A percentile compares a stretch with the other conserved stretches of the same genome.
phyloP scores from a whole-genome alignment of 2,113 vertebrate genomes.

The Perca fluviatilis region DNA sequence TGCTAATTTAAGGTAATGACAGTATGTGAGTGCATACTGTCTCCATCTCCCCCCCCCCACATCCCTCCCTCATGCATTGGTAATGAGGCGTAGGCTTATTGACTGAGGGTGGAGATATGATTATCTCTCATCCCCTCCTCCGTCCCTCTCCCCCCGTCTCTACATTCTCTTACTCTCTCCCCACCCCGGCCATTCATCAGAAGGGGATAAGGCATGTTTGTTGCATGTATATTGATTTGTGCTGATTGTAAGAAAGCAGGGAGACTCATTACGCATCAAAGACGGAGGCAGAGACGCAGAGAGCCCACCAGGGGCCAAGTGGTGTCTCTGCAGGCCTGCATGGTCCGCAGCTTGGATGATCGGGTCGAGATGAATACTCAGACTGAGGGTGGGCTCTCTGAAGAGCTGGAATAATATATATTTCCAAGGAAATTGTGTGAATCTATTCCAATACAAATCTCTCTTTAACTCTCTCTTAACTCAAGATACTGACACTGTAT shows the following conservation, averaged over 20 bases:
- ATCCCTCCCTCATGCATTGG: slow-evolving; percentile 62
- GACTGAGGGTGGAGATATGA: slow-evolving; percentile 77
- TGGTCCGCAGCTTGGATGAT: background rate
- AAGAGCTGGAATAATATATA: background rate
- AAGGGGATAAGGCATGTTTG: slow-evolving; percentile 57
- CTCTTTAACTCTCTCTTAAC: no score
- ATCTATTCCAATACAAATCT: no score
- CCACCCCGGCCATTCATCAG: slow-evolving; percentile 61
- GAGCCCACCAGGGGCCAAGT: slow-evolving; percentile 7
- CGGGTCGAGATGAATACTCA: background rate
- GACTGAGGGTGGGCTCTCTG: background rate
- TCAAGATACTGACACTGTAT: no score
- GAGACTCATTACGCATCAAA: slow-evolving; percentile 59
- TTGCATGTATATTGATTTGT: slow-evolving; percentile 73
- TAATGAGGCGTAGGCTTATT: slow-evolving; percentile 78
- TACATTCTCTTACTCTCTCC: slow-evolving; percentile 30
- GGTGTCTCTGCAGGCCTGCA: background rate
- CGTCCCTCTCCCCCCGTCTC: background rate
- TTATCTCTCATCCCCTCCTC: slow-evolving; percentile 56
- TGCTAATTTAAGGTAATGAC: slow-evolving; percentile 80
- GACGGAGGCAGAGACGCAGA: slow-evolving; percentile 26
- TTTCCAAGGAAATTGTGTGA: background rate
- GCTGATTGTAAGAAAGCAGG: slow-evolving; percentile 66
- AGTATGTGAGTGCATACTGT: slow-evolving; percentile 55
- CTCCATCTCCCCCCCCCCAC: slow-evolving; percentile 35